A percentile compares a stretch with the other conserved stretches of the same genome.
Conservation (phyloP, 2,797 vertebrate species). For the Amphiprion clarkii region DNA sequence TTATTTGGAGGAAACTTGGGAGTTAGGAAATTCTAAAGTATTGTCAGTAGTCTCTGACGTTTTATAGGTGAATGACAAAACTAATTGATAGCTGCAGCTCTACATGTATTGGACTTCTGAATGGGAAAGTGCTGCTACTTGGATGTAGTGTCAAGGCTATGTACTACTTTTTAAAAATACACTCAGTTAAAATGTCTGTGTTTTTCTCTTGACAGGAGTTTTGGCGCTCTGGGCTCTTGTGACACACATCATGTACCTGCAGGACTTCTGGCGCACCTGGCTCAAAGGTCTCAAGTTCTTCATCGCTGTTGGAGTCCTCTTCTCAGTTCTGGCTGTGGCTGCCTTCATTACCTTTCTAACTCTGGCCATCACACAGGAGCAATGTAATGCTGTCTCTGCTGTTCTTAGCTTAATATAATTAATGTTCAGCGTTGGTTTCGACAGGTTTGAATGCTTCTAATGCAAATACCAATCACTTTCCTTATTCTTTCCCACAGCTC, state of each 20-base stretch:
- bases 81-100: no score
- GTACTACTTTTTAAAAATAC: background rate
- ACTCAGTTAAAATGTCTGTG: background rate
- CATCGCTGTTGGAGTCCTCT: conserved; percentile 90
- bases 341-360: conserved; percentile 90
- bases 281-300: conserved; percentile 95
- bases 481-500: conserved; percentile 78
- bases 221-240: conserved; percentile 94
- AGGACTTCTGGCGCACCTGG: conserved; percentile 99
- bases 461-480: background rate
- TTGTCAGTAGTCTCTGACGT: no score
- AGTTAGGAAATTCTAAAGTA: no score
- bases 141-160: background rate
- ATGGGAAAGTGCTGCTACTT: background rate
- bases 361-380: conserved; percentile 90
- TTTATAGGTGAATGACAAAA: no score
- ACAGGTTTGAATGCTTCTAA: background rate
- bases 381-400: conserved; percentile 84
- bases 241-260: conserved; percentile 97
- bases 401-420: background rate
- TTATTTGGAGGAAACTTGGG: background rate
- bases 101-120: background rate
- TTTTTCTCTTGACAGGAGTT: conserved; percentile 85
- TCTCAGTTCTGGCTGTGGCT: conserved; percentile 87
- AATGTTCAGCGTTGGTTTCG: background rate